A percentile compares a stretch with the other conserved stretches of the same genome.
phyloP scores from a whole-genome alignment of 2,797 vertebrate genomes.

The Enteromius thamalakanensis region DNA sequence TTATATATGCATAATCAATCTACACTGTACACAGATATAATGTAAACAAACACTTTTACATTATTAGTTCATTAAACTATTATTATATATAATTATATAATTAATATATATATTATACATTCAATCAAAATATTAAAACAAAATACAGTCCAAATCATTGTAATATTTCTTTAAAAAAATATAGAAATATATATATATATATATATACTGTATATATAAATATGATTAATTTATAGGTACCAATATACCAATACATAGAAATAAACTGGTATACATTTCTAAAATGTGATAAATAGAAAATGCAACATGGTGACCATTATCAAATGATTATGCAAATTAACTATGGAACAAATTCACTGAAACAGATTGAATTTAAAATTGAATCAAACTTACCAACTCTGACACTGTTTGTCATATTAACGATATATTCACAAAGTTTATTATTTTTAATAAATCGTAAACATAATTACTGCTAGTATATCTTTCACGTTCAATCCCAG shows the following conservation, averaged over 20 bases:
- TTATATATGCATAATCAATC: too few relatives aligned
- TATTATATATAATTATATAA: background rate
- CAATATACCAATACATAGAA: background rate
- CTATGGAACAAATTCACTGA: background rate
- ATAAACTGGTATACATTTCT: background rate
- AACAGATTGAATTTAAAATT: background rate
- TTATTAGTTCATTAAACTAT: background rate
- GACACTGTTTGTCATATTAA: background rate
- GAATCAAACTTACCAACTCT: background rate
- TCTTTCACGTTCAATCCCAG: background rate
- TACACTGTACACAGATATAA: too few relatives aligned
- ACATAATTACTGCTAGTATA: background rate
- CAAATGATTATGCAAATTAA: background rate
- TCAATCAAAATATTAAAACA: background rate
- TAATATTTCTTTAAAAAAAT: background rate
- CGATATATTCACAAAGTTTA: background rate
- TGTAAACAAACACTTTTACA: too few relatives aligned
- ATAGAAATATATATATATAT: too few relatives aligned
- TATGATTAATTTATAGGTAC: background rate
- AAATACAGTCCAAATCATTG: background rate
- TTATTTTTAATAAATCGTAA: background rate
- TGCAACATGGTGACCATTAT: background rate
- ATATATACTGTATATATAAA: too few relatives aligned
- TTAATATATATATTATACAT: background rate
- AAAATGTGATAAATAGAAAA: background rate